Conservation (phyloP, 2,797 vertebrate genomes). For the Balearica regulorum region DNA sequence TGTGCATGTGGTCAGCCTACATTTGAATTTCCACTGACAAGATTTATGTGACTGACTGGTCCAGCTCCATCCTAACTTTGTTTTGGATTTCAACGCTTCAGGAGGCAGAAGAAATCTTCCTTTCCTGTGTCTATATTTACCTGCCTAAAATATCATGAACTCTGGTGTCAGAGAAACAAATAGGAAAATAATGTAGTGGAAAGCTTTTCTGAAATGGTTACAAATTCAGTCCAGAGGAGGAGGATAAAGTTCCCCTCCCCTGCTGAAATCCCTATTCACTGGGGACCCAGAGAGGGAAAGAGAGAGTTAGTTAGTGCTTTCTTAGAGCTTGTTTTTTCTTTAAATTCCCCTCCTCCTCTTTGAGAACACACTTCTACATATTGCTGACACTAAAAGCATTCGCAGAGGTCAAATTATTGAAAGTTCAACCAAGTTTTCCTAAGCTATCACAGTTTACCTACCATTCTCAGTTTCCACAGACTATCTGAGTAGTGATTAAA, state of each 20-base stretch:
- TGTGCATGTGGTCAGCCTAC: neutral
- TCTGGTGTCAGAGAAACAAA: slow-evolving; percentile 7
- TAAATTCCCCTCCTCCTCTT: neutral
- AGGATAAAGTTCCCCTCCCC: neutral
- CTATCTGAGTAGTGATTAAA: slow-evolving; percentile 23
- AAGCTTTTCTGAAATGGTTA: slow-evolving; percentile 11
- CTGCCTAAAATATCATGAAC: neutral
- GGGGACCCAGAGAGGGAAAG: neutral
- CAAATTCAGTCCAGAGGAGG: neutral
- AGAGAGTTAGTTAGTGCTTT: slow-evolving; percentile 27
- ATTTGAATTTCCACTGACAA: neutral
- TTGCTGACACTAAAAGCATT: slow-evolving; percentile 50
- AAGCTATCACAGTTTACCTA: slow-evolving; percentile 57
- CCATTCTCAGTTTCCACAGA: neutral
- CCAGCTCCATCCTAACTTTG: neutral
- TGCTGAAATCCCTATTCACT: neutral
- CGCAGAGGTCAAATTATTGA: slow-evolving; percentile 54
- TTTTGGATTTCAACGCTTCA: slow-evolving; percentile 1
- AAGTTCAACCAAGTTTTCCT: slow-evolving; percentile 63
- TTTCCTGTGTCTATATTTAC: neutral
- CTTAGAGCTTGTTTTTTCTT: slow-evolving; percentile 48
- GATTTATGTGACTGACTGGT: neutral
- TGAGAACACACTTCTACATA: slow-evolving; percentile 10
- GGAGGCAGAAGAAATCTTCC: neutral
- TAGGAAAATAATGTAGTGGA: neutral